Evolutionary conservation across 2,888 invertebrate species (phyloP).

Genomic region (Aphidius colemani): DNA sequence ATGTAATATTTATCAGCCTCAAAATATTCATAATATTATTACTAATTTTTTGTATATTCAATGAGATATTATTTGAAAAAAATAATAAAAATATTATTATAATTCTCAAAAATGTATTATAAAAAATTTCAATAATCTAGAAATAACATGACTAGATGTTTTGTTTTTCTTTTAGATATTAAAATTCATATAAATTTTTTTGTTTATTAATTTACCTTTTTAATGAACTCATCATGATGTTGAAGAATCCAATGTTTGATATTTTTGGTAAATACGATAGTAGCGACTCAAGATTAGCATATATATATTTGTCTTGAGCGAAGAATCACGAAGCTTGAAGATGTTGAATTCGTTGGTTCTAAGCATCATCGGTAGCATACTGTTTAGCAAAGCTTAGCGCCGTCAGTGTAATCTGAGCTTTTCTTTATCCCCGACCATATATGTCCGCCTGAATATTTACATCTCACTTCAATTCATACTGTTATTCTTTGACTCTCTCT

Average conservation of each 20-base stretch:
- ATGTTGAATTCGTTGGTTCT: slow-evolving; percentile 29
- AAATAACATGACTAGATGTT: slow-evolving; percentile 43
- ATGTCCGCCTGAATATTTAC: slow-evolving; percentile 54
- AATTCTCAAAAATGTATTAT: too few species aligned
- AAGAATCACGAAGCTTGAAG: slow-evolving; percentile 22
- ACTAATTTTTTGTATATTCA: too few species aligned
- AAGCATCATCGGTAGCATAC: slow-evolving; percentile 46
- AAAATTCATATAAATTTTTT: background rate
- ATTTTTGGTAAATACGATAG: slow-evolving; percentile 48
- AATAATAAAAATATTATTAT: too few species aligned
- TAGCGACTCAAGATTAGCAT: slow-evolving; percentile 33
- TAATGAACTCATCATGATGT: too few species aligned
- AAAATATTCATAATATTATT: too few species aligned
- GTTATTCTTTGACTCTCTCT: slow-evolving; percentile 34
- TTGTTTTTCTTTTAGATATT: background rate
- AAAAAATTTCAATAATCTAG: slow-evolving; percentile 47
- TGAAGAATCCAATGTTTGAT: slow-evolving; percentile 31
- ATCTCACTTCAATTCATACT: slow-evolving; percentile 43
- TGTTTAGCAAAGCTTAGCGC: slow-evolving; percentile 53
- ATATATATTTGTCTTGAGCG: background rate
- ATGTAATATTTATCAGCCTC: too few species aligned
- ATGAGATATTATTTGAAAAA: too few species aligned
- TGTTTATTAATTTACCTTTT: slow-evolving; percentile 8
- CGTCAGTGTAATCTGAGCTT: slow-evolving; percentile 58
- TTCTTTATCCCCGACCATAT: slow-evolving; percentile 57